Percentiles rank a stretch among this genome's conserved stretches.
phyloP scores from a whole-genome alignment of 1,140 invertebrate species.

The Archivesica marissinica region DNA sequence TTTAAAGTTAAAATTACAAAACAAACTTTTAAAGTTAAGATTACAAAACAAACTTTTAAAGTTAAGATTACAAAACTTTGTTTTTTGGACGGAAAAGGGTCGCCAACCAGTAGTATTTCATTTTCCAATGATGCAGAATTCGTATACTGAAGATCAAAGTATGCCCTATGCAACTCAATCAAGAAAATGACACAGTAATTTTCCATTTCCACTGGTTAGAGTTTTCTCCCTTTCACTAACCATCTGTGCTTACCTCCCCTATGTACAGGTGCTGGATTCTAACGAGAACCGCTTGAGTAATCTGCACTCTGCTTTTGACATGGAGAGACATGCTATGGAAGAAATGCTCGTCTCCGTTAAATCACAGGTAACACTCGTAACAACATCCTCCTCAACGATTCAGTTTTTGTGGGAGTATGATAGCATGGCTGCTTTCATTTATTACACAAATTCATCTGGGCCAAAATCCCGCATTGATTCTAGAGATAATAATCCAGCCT shows the following conservation, averaged over 20 bases:
- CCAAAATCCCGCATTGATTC: no score
- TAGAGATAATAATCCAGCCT: no score
- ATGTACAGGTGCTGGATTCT: constrained; percentile 65
- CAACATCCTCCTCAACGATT: background rate
- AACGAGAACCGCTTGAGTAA: constrained; percentile 66
- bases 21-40: background rate
- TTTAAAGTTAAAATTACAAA: background rate
- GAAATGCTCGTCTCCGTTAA: constrained; percentile 67
- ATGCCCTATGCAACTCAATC: no score
- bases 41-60: background rate
- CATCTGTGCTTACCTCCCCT: constrained; percentile 44
- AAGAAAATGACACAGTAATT: background rate
- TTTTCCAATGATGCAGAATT: no score
- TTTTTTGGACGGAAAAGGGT: no score
- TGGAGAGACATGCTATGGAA: constrained; percentile 72
- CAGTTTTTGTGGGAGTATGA: no score
- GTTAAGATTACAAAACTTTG: background rate
- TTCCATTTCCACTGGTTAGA: constrained; percentile 14
- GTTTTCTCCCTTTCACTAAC: constrained; percentile 45
- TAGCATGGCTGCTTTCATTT: no score
- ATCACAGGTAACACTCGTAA: constrained; percentile 65
- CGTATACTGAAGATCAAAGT: no score
- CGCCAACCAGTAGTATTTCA: no score
- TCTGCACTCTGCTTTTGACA: constrained; percentile 71
- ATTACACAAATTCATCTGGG: no score